Conservation (phyloP, 2,113 vertebrate species). For the Tiliqua scincoides region DNA sequence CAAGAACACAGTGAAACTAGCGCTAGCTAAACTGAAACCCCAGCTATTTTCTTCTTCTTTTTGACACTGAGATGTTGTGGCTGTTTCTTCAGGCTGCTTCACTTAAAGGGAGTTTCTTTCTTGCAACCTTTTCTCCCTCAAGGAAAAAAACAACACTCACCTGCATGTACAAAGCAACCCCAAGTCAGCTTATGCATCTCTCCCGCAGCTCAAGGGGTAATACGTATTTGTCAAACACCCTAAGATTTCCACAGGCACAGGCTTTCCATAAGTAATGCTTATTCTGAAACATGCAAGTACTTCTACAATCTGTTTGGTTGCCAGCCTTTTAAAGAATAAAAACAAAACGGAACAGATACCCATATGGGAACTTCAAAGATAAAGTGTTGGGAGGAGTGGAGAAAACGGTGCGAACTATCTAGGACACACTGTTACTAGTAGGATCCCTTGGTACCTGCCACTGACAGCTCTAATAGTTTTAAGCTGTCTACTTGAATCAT, state of each 20-base stretch:
- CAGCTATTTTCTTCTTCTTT: slow-evolving; percentile 10
- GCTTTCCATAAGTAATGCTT: background rate
- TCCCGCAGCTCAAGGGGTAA: background rate
- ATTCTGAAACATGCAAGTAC: background rate
- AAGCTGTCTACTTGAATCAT: background rate
- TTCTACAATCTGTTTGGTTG: background rate
- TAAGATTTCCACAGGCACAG: background rate
- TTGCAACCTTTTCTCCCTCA: background rate
- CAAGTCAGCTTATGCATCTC: background rate
- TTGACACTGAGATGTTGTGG: slow-evolving; percentile 15
- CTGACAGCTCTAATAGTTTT: background rate
- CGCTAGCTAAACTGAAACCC: slow-evolving; percentile 18
- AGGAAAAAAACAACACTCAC: background rate
- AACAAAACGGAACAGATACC: background rate
- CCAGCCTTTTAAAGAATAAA: background rate
- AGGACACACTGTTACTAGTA: background rate
- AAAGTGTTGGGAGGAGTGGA: background rate
- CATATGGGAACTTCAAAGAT: background rate
- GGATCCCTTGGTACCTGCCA: background rate
- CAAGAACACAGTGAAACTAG: slow-evolving; percentile 25
- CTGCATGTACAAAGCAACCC: background rate
- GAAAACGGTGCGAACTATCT: background rate
- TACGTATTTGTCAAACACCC: background rate
- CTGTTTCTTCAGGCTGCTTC: slow-evolving; percentile 7
- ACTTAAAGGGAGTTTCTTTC: background rate